Evolutionary conservation across 2,797 vertebrate genomes (phyloP).

Genomic region (Sebastolobus alascanus): DNA sequence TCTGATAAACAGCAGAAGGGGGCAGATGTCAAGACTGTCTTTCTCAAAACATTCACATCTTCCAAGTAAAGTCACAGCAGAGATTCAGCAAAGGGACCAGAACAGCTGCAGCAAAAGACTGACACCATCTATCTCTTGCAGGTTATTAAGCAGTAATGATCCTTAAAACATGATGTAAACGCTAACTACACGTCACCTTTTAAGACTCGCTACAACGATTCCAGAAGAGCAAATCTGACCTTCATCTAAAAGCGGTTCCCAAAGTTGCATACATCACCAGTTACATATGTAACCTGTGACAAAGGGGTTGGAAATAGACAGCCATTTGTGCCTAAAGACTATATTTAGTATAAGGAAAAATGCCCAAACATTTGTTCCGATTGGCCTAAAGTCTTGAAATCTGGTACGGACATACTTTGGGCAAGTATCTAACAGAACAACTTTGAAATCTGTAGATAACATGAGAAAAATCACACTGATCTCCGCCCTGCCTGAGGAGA

Average conservation of each 20-base stretch:
- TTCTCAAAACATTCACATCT: slow-evolving; percentile 15
- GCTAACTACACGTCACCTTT: background rate
- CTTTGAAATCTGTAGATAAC: too few relatives aligned
- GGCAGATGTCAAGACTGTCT: slow-evolving; percentile 16
- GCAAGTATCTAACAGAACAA: too few relatives aligned
- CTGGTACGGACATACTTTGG: too few relatives aligned
- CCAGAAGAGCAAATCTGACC: background rate
- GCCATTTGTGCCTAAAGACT: too few relatives aligned
- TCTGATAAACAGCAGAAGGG: slow-evolving; percentile 31
- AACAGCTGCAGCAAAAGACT: slow-evolving; percentile 32
- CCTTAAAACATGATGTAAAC: background rate
- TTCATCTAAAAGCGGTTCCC: background rate
- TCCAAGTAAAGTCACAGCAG: background rate
- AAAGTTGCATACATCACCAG: too few relatives aligned
- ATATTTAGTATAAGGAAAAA: too few relatives aligned
- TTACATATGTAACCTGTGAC: too few relatives aligned
- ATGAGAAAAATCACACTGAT: too few relatives aligned
- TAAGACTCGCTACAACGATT: background rate
- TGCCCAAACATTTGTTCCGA: too few relatives aligned
- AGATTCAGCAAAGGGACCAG: background rate
- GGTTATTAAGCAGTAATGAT: background rate
- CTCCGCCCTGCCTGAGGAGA: accelerated
- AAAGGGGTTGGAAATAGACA: too few relatives aligned
- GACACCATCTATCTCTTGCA: slow-evolving; percentile 1
- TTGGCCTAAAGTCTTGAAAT: too few relatives aligned